Evolutionary conservation across 2,113 vertebrate species (phyloP), one percentile per base, ranked within the genome.

Genomic region (Semicossyphus pulcher): DNA sequence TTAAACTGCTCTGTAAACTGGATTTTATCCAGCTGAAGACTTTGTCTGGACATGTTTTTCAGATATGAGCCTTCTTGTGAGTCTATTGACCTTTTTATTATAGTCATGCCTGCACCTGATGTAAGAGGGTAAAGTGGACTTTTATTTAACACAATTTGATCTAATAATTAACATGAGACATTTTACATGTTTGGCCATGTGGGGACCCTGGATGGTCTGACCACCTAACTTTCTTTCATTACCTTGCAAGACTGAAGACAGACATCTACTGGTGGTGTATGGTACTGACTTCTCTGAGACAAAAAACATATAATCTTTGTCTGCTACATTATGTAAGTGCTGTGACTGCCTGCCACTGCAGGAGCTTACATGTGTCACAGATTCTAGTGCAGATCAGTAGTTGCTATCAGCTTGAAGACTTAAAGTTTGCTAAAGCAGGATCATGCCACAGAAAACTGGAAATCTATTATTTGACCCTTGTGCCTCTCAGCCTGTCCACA

Each of bases 221-320:
- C 54, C 44, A 41, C 3, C 11, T 32, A 57, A 53, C 59, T 84
- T 65, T 58, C 25, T 65, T 12, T 57, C 37, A 28, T 25, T 29
- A n/a, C 47, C 29, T 20, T 62, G 14, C 21, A 74, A 88, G 72
- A 89, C 77, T 80, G 60, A 85, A 89, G 83, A 86, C 75, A 63
- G 92, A 89, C 92, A 84, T 90, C 92, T 91, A 72, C 72, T 92
- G 92, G 90, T 57, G 26, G 58, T 44, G 36, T 32, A 28, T 56
- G 88, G 87, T 86, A 92, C 72, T 89, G 80, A 51, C 21, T 7
- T 34, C 62, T 59, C 25, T 54, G 41, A 66, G 65, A 71, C 51
- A 89, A 80, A 84, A 61, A 4, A 2, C 1, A 3, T 2, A n/a
- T 51, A 23, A 59, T 41, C 34, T 76, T 49, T 41, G n/a, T 66